Evolutionary conservation across 2,113 vertebrate genomes (phyloP), one percentile per base, ranked within the genome.

Genomic region (Erinaceus europaeus): DNA sequence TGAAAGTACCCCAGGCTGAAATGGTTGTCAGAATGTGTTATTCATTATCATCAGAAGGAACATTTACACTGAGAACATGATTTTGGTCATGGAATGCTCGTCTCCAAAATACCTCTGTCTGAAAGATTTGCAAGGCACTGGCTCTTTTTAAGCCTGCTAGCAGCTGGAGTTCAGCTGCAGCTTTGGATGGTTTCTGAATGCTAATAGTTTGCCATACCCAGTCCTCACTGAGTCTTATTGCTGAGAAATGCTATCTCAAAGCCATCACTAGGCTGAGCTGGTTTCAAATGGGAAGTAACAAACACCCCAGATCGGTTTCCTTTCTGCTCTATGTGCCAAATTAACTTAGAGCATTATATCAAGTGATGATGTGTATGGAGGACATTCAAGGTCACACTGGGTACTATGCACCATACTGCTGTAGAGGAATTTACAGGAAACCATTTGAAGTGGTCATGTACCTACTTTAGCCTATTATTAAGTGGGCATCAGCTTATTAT

Each of bases 81-180:
- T 42, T 44, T n/a, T 68, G 61, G 55, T 69, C 88, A 25, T 11
- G 57, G 65, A 48, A 15, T 9, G 23, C 61, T 57, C n/a, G 13
- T 76, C 82, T 76, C 74, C 42, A 38, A 14, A 78, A 79, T 7
- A 71, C 88, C 67, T 57, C 61, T 71, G 34, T 72, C 68, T 78
- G 74, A 74, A 87, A 61, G 46, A 69, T 55, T 40, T 38, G 71
- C 69, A 55, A 36, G n/a, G 65, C 73, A 3, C 52, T 0, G 17
- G 78, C 5, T 71, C 71, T 38, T 71, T 68, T 46, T 50, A 23
- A 46, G 78, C 44, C 75, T 36, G 85, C 76, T 21, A 7, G 34
- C 89, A 75, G 50, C 85, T 82, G 89, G 80, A 62, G 76, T 40
- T 80, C 86, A 90, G 80, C 87, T 67, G 89, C 87, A 83, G 74